A percentile compares a stretch with the other conserved stretches of the same genome.
Evolutionary conservation across 2,888 invertebrate genomes (phyloP).

Genomic region (Ferrisia virgata): DNA sequence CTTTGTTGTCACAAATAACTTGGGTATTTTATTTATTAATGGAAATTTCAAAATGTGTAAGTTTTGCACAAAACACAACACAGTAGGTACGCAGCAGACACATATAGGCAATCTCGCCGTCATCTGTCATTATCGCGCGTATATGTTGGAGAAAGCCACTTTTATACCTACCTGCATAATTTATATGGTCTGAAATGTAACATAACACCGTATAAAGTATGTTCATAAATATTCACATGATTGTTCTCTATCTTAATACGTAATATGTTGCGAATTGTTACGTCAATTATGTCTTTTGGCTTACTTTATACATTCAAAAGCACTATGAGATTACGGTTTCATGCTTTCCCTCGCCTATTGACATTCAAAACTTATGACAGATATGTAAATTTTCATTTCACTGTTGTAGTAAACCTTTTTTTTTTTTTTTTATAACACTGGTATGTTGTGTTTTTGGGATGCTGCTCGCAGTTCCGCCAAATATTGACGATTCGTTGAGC

Average conservation of each 20-base stretch:
- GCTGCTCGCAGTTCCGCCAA: slow-evolving; percentile 74
- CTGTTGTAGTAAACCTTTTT: slow-evolving; percentile 12
- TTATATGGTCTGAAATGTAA: slow-evolving; percentile 20
- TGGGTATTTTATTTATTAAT: slow-evolving; percentile 32
- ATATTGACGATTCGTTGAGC: slow-evolving; percentile 85
- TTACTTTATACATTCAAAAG: slow-evolving; percentile 26
- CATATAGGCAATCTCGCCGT: slow-evolving; percentile 21
- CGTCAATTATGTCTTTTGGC: slow-evolving; percentile 29
- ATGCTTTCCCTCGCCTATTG: slow-evolving; percentile 23
- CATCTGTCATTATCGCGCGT: slow-evolving; percentile 24
- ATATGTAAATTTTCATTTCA: slow-evolving; percentile 23
- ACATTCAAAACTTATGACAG: slow-evolving; percentile 28
- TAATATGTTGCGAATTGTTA: slow-evolving; percentile 27
- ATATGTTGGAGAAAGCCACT: slow-evolving; percentile 33
- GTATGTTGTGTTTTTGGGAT: neutral
- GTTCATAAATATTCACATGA: slow-evolving; percentile 40
- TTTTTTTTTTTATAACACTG: slow-evolving; percentile 27
- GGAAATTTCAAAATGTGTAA: slow-evolving; percentile 29
- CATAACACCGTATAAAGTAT: slow-evolving; percentile 34
- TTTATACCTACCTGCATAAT: slow-evolving; percentile 38
- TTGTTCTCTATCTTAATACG: slow-evolving; percentile 30
- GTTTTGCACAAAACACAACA: neutral
- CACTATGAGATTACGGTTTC: slow-evolving; percentile 22
- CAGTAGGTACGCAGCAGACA: neutral
- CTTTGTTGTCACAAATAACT: slow-evolving; percentile 18